Percentiles rank a stretch among this genome's conserved stretches.
Conservation (phyloP, 2,113 vertebrate genomes). For the Dascyllus trimaculatus region DNA sequence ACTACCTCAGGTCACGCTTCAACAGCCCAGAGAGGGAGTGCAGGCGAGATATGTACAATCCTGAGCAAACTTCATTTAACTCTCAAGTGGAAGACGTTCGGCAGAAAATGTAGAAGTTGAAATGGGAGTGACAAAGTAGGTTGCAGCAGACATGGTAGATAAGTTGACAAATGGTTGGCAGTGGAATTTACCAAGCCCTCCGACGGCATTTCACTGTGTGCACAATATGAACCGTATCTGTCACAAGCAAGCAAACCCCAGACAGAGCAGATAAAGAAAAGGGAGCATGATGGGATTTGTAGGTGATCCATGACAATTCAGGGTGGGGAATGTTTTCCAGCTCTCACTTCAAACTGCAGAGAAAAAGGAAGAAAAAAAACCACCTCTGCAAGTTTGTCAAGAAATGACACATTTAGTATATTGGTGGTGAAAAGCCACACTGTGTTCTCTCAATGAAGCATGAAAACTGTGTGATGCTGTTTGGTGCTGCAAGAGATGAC, state of each 20-base stretch:
- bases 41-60: conserved; percentile 18
- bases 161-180: conserved; percentile 49
- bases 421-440: background rate
- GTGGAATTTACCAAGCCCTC: conserved; percentile 59
- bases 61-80: conserved; percentile 30
- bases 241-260: conserved; percentile 51
- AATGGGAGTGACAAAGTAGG: conserved; percentile 41
- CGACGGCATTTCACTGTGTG: conserved; percentile 31
- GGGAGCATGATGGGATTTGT: conserved; percentile 45
- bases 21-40: conserved; percentile 25
- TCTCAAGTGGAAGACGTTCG: conserved; percentile 9
- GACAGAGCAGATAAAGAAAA: conserved; percentile 50
- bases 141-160: conserved; percentile 49
- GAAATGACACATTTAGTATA: background rate
- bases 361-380: background rate
- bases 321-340: conserved; percentile 46
- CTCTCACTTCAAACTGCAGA: conserved; percentile 7
- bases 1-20: conserved; percentile 59
- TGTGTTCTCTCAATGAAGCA: conserved; percentile 3
- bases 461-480: conserved; percentile 29
- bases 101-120: conserved; percentile 44
- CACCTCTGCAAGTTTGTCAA: conserved; percentile 1
- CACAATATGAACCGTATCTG: conserved; percentile 52
- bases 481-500: conserved; percentile 57
- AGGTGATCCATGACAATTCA: conserved; percentile 41